A percentile compares a stretch with the other conserved stretches of the same genome.
Conservation (phyloP, 2,888 invertebrate genomes). For the Cephalotes varians region DNA sequence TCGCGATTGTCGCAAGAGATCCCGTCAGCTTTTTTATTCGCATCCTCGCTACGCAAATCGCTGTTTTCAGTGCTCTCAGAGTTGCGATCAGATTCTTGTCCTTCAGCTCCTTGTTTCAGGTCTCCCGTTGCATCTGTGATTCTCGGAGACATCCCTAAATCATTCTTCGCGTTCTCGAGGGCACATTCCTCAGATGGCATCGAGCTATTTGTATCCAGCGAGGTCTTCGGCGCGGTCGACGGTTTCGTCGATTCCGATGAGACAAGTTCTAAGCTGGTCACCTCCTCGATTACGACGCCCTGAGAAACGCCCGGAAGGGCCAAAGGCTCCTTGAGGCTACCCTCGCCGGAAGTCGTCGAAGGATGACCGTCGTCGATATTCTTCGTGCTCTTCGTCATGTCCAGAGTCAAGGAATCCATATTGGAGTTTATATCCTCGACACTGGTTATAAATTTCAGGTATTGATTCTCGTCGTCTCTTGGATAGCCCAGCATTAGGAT, state of each 20-base stretch:
- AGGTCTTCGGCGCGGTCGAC: constrained; percentile 33
- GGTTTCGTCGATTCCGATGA: constrained; percentile 18
- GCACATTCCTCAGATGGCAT: constrained; percentile 12
- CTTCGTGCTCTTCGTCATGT: constrained; percentile 35
- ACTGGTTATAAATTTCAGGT: constrained; percentile 81
- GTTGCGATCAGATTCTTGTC: constrained; percentile 4
- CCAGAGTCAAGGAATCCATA: constrained; percentile 12
- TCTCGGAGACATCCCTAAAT: constrained; percentile 19
- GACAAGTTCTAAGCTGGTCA: constrained; percentile 55
- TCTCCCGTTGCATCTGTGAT: not conserved
- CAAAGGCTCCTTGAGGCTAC: constrained; percentile 69
- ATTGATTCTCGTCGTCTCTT: constrained; percentile 74
- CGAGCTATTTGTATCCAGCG: constrained; percentile 46
- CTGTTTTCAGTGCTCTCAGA: not conserved
- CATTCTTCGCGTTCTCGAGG: constrained; percentile 32
- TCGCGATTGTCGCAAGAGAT: not conserved
- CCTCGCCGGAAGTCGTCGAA: constrained; percentile 57
- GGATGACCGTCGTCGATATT: constrained; percentile 44
- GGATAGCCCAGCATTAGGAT: constrained; percentile 48
- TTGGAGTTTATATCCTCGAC: constrained; percentile 74
- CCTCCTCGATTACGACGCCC: constrained; percentile 81
- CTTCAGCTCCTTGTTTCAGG: not conserved
- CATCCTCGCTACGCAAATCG: constrained; percentile 12
- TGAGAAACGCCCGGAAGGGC: constrained; percentile 69
- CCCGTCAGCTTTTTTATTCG: not conserved